These are phyloP conservation scores for Metalampra italica DNA, from an alignment of 2,888 invertebrate species.

Conservation along the genomic window DNA sequence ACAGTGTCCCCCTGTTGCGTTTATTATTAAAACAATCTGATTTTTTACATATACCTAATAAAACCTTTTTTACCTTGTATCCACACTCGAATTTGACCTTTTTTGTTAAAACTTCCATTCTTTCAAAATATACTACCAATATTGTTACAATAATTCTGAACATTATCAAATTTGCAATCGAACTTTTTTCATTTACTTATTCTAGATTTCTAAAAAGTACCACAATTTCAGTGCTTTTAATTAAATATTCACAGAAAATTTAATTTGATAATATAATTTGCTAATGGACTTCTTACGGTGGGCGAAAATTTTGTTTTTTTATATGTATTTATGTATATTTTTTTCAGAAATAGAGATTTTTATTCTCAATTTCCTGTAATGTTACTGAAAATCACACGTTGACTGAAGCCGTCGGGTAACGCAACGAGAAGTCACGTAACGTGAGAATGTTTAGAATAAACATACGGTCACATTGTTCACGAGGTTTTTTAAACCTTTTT, in stretches of 20 bases:
- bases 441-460: constrained; percentile 10
- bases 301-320: too few relatives aligned
- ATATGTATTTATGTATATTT: too few relatives aligned
- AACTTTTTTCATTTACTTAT: neutral
- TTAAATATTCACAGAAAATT: too few relatives aligned
- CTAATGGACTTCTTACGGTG: too few relatives aligned
- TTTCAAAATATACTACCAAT: neutral
- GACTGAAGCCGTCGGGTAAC: neutral
- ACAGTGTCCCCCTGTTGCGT: too few relatives aligned
- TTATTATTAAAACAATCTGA: too few relatives aligned
- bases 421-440: constrained; percentile 3
- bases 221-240: too few relatives aligned
- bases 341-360: too few relatives aligned
- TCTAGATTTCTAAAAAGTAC: neutral
- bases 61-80: constrained; percentile 44
- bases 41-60: too few relatives aligned
- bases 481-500: too few relatives aligned
- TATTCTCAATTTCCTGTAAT: neutral
- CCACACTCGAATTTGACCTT: constrained; percentile 50
- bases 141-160: neutral
- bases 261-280: too few relatives aligned
- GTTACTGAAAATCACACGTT: neutral
- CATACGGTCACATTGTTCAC: neutral
- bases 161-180: neutral
- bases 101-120: neutral